These are phyloP conservation scores for Drosophila planitibia DNA, from an alignment of 2,888 invertebrate genomes.

Conservation along the genomic window DNA sequence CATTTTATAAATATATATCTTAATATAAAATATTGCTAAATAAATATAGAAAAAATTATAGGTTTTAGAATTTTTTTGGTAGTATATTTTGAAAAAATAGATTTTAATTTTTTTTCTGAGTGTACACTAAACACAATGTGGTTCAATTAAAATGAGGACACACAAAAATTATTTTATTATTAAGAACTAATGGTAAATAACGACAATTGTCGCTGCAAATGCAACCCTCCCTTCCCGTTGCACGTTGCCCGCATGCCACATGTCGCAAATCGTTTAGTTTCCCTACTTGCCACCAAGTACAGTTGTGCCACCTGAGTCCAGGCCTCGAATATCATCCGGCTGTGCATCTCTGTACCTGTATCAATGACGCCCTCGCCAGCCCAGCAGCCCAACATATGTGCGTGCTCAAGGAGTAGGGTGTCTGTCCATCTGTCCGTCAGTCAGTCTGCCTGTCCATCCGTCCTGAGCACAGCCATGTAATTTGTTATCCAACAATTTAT, in stretches of 20 bases:
- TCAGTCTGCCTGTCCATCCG: constrained; percentile 16
- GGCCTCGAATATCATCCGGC: constrained; percentile 15
- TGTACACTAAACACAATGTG: constrained; percentile 18
- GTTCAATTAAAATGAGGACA: constrained; percentile 60
- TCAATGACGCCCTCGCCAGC: constrained; percentile 59
- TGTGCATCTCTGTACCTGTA: constrained; percentile 60
- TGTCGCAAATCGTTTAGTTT: constrained; percentile 13
- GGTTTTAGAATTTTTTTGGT: no score
- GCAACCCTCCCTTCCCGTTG: constrained; percentile 13
- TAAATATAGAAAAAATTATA: no score
- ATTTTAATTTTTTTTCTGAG: no score
- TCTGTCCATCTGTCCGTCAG: constrained; percentile 21
- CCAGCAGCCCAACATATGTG: constrained; percentile 67
- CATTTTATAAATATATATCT: no score
- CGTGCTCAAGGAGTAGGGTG: constrained; percentile 27
- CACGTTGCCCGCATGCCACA: constrained; percentile 54
- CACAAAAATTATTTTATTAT: constrained; percentile 58
- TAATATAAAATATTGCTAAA: no score
- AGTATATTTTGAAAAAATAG: no score
- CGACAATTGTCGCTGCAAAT: constrained; percentile 54
- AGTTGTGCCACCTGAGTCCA: constrained; percentile 61
- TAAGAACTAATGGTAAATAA: constrained; percentile 62
- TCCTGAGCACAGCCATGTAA: constrained; percentile 66
- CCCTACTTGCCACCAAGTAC: constrained; percentile 32
- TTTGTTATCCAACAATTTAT: constrained; percentile 81